A percentile compares a stretch with the other conserved stretches of the same genome.
Evolutionary conservation across 2,113 vertebrate species (phyloP).

Genomic region (Noturus placidus): DNA sequence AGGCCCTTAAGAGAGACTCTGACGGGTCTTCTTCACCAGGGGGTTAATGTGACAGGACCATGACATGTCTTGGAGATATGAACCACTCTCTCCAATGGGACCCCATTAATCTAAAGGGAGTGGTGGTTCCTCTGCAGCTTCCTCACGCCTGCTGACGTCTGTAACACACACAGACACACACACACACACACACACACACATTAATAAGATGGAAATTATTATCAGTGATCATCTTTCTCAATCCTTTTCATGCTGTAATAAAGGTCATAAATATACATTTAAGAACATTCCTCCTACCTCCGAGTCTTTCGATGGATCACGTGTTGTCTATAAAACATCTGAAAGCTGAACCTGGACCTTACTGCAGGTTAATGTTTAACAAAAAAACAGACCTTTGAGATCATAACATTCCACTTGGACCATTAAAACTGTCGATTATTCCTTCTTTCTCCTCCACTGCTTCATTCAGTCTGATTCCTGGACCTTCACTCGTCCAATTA

Average conservation of each 20-base stretch:
- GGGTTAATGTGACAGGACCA: too few relatives aligned
- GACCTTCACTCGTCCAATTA: not conserved
- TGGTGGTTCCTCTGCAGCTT: too few relatives aligned
- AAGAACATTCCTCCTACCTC: not conserved
- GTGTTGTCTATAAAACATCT: not conserved
- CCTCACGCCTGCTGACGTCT: too few relatives aligned
- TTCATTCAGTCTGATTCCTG: not conserved
- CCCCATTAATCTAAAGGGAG: too few relatives aligned
- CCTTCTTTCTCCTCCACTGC: not conserved
- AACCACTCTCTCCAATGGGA: too few relatives aligned
- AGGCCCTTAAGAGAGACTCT: too few relatives aligned
- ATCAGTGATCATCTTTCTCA: not conserved
- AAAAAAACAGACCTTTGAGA: constrained; percentile 34
- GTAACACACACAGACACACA: not conserved
- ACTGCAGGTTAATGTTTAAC: constrained; percentile 16
- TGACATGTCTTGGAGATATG: too few relatives aligned
- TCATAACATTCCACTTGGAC: not conserved
- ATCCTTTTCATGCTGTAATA: not conserved
- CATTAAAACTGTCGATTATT: constrained; percentile 15
- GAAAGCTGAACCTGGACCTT: not conserved
- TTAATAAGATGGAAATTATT: not conserved
- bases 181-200: not conserved
- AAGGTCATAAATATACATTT: not conserved
- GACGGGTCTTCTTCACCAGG: too few relatives aligned
- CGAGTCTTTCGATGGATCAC: not conserved